Evolutionary conservation across 2,888 invertebrate genomes (phyloP).

Genomic region (Anoncus sp.): DNA sequence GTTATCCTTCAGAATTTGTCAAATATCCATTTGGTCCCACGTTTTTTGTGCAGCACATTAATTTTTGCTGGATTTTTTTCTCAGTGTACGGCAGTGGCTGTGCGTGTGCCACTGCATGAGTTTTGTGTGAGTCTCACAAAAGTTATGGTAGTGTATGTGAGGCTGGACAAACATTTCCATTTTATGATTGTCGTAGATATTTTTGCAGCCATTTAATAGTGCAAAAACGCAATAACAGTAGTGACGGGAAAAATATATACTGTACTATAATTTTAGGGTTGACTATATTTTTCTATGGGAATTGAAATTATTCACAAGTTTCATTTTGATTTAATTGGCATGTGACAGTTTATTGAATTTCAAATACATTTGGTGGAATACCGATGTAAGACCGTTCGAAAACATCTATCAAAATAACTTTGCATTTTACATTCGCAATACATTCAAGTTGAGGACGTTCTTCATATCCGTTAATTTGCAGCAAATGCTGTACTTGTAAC

Average conservation of each 20-base stretch:
- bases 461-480: conserved; percentile 20
- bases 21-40: no score
- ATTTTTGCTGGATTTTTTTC: no score
- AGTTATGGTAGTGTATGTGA: no score
- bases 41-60: no score
- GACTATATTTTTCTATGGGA: conserved; percentile 15
- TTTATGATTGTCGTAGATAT: conserved; percentile 8
- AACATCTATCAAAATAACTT: conserved; percentile 33
- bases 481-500: conserved; percentile 25
- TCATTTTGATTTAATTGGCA: conserved; percentile 14
- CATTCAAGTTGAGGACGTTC: conserved; percentile 17
- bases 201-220: conserved; percentile 11
- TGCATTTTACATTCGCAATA: conserved; percentile 33
- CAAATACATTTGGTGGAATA: conserved; percentile 36
- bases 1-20: no score
- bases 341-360: conserved; percentile 27
- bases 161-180: conserved; percentile 1
- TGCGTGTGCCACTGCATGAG: no score
- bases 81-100: no score
- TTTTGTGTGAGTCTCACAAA: no score
- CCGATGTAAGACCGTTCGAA: conserved; percentile 22
- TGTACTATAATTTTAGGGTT: not conserved
- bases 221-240: conserved; percentile 1
- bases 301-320: conserved; percentile 22
- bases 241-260: not conserved